Percentiles rank a stretch among this genome's conserved stretches.
These are phyloP conservation scores for Cephus sareptanus DNA, from an alignment of 2,888 invertebrate species.

Conservation along the genomic window DNA sequence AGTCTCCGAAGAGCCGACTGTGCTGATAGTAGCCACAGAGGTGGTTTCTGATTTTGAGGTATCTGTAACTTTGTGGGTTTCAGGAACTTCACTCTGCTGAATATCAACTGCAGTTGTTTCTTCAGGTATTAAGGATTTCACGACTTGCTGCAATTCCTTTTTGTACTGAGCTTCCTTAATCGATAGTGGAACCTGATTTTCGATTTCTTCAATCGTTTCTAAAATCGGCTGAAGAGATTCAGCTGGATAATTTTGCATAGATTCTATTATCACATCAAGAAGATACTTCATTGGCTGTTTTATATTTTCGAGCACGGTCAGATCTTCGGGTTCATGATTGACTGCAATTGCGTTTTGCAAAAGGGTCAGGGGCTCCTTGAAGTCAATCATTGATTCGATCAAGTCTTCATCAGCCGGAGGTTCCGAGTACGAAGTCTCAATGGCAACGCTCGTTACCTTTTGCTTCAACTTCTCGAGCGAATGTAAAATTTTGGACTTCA, in stretches of 20 bases:
- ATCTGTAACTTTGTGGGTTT: not conserved
- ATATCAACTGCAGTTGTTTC: slow-evolving; percentile 15
- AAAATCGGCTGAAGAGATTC: slow-evolving; percentile 37
- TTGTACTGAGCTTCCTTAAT: slow-evolving; percentile 45
- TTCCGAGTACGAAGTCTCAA: slow-evolving; percentile 48
- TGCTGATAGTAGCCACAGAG: not conserved
- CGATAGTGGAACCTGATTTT: slow-evolving; percentile 48
- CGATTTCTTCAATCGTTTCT: slow-evolving; percentile 47
- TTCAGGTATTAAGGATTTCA: slow-evolving; percentile 37
- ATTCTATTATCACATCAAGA: slow-evolving; percentile 38
- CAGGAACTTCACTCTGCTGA: slow-evolving; percentile 27
- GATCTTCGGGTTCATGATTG: slow-evolving; percentile 41
- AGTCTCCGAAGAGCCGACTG: not conserved
- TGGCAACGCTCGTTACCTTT: slow-evolving; percentile 44
- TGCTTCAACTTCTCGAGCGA: slow-evolving; percentile 41
- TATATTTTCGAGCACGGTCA: slow-evolving; percentile 40
- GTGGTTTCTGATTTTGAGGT: slow-evolving; percentile 1
- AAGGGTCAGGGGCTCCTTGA: slow-evolving; percentile 41
- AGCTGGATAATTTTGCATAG: slow-evolving; percentile 28
- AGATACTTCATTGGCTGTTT: slow-evolving; percentile 44
- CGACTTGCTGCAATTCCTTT: slow-evolving; percentile 43
- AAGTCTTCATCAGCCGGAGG: slow-evolving; percentile 41
- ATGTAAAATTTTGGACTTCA: slow-evolving; percentile 31
- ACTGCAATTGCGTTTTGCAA: slow-evolving; percentile 38
- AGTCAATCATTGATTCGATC: slow-evolving; percentile 42